Conservation (phyloP, 2,888 invertebrate genomes). For the Catocala nupta region DNA sequence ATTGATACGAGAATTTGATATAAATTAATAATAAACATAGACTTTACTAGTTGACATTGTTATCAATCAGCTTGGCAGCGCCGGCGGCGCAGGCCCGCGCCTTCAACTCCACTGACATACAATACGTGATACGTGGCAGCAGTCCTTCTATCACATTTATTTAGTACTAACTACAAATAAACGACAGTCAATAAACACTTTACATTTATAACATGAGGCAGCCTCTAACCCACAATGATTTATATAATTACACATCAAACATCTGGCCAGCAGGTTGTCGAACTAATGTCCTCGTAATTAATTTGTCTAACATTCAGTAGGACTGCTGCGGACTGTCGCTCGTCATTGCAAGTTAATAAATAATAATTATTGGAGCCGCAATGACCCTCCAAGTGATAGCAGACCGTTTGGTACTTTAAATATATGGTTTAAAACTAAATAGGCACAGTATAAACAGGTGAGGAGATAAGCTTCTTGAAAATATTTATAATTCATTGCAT, state of each 20-base stretch:
- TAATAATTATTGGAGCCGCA: constrained; percentile 66
- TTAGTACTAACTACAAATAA: constrained; percentile 70
- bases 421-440: constrained; percentile 71
- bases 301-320: constrained; percentile 59
- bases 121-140: constrained; percentile 60
- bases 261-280: constrained; percentile 65
- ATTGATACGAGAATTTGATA: constrained; percentile 65
- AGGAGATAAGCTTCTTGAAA: constrained; percentile 76
- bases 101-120: constrained; percentile 58
- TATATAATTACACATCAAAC: constrained; percentile 54
- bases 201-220: constrained; percentile 57
- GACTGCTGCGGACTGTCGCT: constrained; percentile 70
- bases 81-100: constrained; percentile 30
- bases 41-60: constrained; percentile 57
- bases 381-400: constrained; percentile 69
- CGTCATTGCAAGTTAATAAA: constrained; percentile 67
- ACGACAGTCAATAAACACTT: constrained; percentile 79
- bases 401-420: constrained; percentile 70
- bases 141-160: constrained; percentile 80
- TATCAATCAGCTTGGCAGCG: constrained; percentile 55
- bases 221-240: constrained; percentile 50
- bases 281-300: constrained; percentile 45
- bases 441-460: constrained; percentile 80
- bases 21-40: constrained; percentile 60
- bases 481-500: constrained; percentile 73